These are phyloP conservation scores for Mongoloraphidia duomilia DNA, from an alignment of 2,888 invertebrate species.

Conservation along the genomic window DNA sequence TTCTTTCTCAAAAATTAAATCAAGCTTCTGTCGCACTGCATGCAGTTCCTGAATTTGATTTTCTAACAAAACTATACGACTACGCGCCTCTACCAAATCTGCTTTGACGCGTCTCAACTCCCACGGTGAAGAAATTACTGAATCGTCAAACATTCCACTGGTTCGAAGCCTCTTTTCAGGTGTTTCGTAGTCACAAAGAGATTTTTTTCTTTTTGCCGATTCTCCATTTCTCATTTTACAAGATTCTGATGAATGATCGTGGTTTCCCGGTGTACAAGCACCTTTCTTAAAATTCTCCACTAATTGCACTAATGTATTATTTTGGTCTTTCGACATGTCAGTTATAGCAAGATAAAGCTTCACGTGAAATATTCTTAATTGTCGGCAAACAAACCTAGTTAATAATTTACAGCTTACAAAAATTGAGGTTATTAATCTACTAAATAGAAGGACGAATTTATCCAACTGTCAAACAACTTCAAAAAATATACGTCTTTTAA, in stretches of 20 bases:
- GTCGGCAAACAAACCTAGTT: too few relatives aligned
- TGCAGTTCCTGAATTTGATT: constrained; percentile 52
- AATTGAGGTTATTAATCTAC: too few relatives aligned
- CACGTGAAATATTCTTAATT: too few relatives aligned
- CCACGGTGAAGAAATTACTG: constrained; percentile 41
- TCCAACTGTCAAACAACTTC: too few relatives aligned
- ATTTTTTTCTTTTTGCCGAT: too few relatives aligned
- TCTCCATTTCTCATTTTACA: not conserved
- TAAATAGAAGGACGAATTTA: too few relatives aligned
- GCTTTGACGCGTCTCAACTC: constrained; percentile 47
- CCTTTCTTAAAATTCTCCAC: not conserved
- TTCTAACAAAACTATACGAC: constrained; percentile 40
- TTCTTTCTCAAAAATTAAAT: constrained; percentile 59
- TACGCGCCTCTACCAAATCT: constrained; percentile 45
- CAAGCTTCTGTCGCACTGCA: constrained; percentile 52
- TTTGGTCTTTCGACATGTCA: not conserved
- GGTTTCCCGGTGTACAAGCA: not conserved
- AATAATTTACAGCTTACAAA: too few relatives aligned
- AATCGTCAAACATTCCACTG: not conserved
- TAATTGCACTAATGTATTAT: not conserved
- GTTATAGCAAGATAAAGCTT: too few relatives aligned
- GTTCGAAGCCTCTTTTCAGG: not conserved
- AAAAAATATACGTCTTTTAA: too few relatives aligned
- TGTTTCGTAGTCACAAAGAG: not conserved
- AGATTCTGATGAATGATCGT: not conserved